These are phyloP conservation scores for Hippocampus zosterae DNA, from an alignment of 2,113 vertebrate species.

Conservation along the genomic window DNA sequence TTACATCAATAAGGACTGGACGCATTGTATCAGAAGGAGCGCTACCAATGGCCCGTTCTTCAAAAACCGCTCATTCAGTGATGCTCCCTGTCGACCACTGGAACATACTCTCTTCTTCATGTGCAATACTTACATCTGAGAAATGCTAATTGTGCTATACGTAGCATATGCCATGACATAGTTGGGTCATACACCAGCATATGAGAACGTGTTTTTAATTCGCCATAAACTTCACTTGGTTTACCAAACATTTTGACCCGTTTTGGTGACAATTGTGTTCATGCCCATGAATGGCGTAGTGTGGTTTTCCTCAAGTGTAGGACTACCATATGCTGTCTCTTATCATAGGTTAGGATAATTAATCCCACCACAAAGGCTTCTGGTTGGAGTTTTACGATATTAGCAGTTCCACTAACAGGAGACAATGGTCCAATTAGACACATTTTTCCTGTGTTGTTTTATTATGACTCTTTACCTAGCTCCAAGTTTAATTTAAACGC, in stretches of 20 bases:
- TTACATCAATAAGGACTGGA: background rate
- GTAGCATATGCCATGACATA: background rate
- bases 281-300: too few species aligned
- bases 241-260: too few species aligned
- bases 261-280: too few species aligned
- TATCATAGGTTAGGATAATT: constrained; percentile 12
- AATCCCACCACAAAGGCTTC: constrained; percentile 29
- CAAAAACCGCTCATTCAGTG: background rate
- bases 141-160: background rate
- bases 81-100: background rate
- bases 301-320: too few species aligned
- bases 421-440: constrained; percentile 10
- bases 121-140: background rate
- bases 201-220: too few species aligned
- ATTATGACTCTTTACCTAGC: background rate
- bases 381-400: constrained; percentile 9
- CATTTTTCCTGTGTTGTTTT: background rate
- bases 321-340: too few species aligned
- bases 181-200: too few species aligned
- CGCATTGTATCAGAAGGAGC: background rate
- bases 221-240: too few species aligned
- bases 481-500: constrained; percentile 32
- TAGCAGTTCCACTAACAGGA: constrained; percentile 33
- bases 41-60: background rate
- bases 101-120: background rate